A percentile compares a stretch with the other conserved stretches of the same genome.
Evolutionary conservation across 2,888 invertebrate genomes (phyloP).

Genomic region (Phyto melanocephala): DNA sequence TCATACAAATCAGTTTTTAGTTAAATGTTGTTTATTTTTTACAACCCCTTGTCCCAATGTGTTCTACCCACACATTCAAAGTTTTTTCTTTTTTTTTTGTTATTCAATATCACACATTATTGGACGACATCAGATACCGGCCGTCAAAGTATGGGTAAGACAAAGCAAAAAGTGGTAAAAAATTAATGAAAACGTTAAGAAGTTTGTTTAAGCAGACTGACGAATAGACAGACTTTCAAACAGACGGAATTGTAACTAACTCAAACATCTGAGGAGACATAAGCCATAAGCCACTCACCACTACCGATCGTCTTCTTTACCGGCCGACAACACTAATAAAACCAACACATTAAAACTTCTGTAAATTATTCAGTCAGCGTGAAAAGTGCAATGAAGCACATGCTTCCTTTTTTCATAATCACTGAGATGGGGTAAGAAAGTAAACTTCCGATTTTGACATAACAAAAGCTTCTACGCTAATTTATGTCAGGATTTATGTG

Average conservation of each 20-base stretch:
- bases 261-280: neutral
- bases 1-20: constrained; percentile 53
- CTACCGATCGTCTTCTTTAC: constrained; percentile 40
- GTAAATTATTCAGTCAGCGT: neutral
- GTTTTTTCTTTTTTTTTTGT: constrained; percentile 71
- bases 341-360: constrained; percentile 21
- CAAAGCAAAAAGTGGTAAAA: constrained; percentile 7
- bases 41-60: constrained; percentile 45
- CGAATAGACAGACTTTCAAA: constrained; percentile 12
- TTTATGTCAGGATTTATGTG: too few relatives aligned
- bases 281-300: constrained; percentile 25
- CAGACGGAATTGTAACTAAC: neutral
- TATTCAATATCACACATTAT: constrained; percentile 75
- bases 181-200: constrained; percentile 49
- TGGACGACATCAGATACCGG: constrained; percentile 74
- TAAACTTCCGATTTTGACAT: neutral
- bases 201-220: constrained; percentile 7
- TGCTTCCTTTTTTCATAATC: constrained; percentile 29
- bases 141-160: constrained; percentile 16
- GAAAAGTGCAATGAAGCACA: neutral
- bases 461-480: too few relatives aligned
- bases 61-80: neutral
- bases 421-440: neutral
- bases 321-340: constrained; percentile 36
- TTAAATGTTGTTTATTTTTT: constrained; percentile 30